Base-by-base conservation (phyloP, 2,797 vertebrate species). In the Hypotaenidia philippensis region DNA sequence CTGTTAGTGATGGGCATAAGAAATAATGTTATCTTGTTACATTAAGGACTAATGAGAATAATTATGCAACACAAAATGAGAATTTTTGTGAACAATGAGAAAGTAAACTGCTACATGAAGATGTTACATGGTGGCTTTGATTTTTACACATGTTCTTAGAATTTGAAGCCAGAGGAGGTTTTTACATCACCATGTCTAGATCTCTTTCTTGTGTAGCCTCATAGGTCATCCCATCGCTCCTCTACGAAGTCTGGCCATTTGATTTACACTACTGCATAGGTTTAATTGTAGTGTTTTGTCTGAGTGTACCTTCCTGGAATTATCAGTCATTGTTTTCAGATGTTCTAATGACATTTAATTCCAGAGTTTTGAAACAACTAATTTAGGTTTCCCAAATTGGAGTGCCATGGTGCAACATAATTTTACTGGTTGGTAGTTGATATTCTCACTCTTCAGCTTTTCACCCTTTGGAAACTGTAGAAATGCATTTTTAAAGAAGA, bases 331-430 rank as follows among this genome's bases (percentile, higher is more conserved):
- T 83, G 74, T 94, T 86, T 89, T 93, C 77, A 40, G 47, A 38
- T 90, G 47, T 79, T 91, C 55, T 82, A 82, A 79, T 93, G 83
- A 60, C 91, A 76, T 90, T 69, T 94, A 93, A 96, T 96, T 95
- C 41, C 81, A 61, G 80, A 80, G 40, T 71, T 93, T 83, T 83
- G 68, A 94, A 89, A 80, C 45, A 44, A 75, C 57, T 87, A 71
- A 94, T 93, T 82, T 85, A 69, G 75, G 76, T 71, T 87, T 68
- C 50, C 56, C 60, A 87, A 89, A 94, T 87, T 92, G 93, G 85
- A 93, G 49, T 91, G 61, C 71, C 11, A 1, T 7, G 6, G 45
- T 80, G 36, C 53, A 68, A 52, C 64, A 69, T 85, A 74, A 71
- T 94, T 83, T 87, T 90, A 40, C 45, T 64, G 9, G n/a, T 61